Conservation (phyloP, 2,888 invertebrate genomes). For the Nephrotoma appendiculata region DNA sequence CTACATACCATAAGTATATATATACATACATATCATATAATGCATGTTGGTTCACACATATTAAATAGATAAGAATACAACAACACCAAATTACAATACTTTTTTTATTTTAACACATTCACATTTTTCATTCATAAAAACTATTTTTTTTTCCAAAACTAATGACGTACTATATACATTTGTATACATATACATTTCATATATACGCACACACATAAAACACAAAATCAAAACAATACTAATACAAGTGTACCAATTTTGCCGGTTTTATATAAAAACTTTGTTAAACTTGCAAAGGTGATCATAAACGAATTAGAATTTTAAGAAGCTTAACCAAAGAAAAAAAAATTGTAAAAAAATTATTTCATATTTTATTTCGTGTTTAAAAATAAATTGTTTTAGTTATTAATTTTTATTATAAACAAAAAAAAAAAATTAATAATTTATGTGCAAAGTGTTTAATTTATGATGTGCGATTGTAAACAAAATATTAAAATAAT, state of each 20-base stretch:
- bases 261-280: neutral
- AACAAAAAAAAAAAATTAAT: neutral
- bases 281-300: neutral
- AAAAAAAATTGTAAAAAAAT: neutral
- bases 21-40: too few relatives aligned
- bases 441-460: neutral
- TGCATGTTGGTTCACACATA: neutral
- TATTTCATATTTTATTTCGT: neutral
- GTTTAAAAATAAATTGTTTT: neutral
- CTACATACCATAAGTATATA: neutral
- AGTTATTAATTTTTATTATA: neutral
- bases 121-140: neutral
- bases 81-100: neutral
- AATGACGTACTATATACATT: neutral
- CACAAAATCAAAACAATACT: neutral
- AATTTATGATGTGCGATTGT: neutral
- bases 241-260: neutral
- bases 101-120: neutral
- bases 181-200: too few relatives aligned
- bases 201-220: neutral
- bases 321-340: neutral
- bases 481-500: neutral
- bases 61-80: neutral
- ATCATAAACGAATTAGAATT: neutral
- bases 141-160: neutral